Evolutionary conservation across 1,140 invertebrate species (phyloP), one percentile per base, ranked within the genome.

Genomic region (Penaeus japonicus): DNA sequence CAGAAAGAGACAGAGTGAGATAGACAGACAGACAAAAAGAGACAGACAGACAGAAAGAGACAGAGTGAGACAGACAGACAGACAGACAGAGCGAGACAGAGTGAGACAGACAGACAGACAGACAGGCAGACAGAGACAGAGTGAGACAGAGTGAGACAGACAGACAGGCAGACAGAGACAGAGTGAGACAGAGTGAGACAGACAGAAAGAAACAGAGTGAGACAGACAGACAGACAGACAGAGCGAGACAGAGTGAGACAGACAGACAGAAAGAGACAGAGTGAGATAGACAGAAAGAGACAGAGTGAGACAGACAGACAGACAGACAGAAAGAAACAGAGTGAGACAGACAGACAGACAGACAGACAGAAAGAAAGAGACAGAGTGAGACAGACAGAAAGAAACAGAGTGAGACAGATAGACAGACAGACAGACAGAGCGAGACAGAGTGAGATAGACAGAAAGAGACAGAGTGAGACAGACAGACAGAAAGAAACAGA

Each of bases 191-290:
- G 73, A 77, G 73, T 39, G 73, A 77, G 73, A 77, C 32, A 77
- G 73, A 77, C 32, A 77, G 75, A 77, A 39, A 77, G 73, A 77
- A 39, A 77, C 32, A 81, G 53, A 81, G 53, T n/a, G 53, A 81
- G 53, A 81, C 39, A 81, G 24, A 53, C 39, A 81, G 3, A 81
- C 20, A 81, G 53, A 81, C 20, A 81, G 53, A 55, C 39, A 81
- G 53, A 81, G 47, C 47, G 53, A 81, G 79, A 81, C 4, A 53
- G 79, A 55, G 35, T 24, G 47, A 80, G 35, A 15, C 39, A 20
- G 17, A 5, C 77, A 39, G 22, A 27, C 77, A 79, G 22, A 32
- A 27, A 32, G 27, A 39, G 27, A 39, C n/a, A n/a, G n/a, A n/a
- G n/a, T n/a, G n/a, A n/a, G n/a, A n/a, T n/a, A n/a, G n/a, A n/a